Evolutionary conservation across 2,797 vertebrate genomes (phyloP).

Genomic region (Capromys pilorides): DNA sequence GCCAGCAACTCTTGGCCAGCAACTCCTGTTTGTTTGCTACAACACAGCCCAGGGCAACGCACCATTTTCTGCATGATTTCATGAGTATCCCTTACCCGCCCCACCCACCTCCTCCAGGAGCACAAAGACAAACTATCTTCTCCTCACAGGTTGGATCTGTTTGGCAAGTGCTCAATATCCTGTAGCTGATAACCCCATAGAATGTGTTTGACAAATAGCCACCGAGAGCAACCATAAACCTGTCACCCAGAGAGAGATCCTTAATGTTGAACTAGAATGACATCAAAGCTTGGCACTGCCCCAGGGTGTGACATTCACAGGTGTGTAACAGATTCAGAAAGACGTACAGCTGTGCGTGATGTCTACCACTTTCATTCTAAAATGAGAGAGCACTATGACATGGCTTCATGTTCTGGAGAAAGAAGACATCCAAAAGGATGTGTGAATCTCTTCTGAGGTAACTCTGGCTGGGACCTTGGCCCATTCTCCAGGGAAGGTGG

Average conservation of each 20-base stretch:
- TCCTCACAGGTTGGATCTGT: background rate
- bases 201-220: slow-evolving; percentile 22
- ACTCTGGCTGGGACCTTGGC: background rate
- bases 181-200: background rate
- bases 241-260: background rate
- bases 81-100: background rate
- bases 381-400: background rate
- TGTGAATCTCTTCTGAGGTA: slow-evolving; percentile 16
- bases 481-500: background rate
- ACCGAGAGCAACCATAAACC: background rate
- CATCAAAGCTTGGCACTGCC: background rate
- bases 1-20: background rate
- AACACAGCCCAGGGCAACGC: background rate
- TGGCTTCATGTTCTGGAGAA: background rate
- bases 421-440: background rate
- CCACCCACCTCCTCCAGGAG: background rate
- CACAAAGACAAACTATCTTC: background rate
- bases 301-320: slow-evolving; percentile 29
- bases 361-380: background rate
- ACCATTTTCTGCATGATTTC: background rate
- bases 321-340: background rate
- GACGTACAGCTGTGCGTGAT: background rate
- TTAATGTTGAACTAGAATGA: slow-evolving; percentile 48
- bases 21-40: background rate
- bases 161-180: background rate